phyloP scores from a whole-genome alignment of 1,140 invertebrate genomes.

The Apis dorsata region DNA sequence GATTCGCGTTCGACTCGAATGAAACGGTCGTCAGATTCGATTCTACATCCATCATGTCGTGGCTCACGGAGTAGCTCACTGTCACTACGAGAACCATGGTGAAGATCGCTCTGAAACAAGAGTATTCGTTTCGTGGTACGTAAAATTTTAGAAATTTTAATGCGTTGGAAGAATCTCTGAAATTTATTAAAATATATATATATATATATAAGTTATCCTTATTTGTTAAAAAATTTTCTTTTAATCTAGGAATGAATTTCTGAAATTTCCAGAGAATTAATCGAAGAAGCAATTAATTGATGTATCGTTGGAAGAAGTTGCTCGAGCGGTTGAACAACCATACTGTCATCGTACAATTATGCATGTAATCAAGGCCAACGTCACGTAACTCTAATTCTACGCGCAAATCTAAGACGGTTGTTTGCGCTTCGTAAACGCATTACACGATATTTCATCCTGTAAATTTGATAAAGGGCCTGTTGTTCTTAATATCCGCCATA shows the following conservation, averaged over 20 bases:
- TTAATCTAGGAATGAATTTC: background rate
- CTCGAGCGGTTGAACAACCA: background rate
- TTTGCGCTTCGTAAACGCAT: conserved; percentile 12
- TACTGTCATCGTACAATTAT: conserved; percentile 8
- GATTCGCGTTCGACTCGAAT: background rate
- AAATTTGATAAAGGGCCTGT: conserved; percentile 12
- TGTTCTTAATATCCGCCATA: conserved; percentile 15
- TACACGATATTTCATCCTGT: background rate
- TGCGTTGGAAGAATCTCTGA: too few relatives aligned
- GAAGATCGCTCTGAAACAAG: conserved; percentile 75
- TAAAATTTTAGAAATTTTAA: too few relatives aligned
- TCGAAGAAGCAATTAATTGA: background rate
- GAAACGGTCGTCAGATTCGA: background rate
- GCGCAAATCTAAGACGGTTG: background rate
- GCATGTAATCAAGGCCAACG: conserved; percentile 36
- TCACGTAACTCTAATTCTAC: conserved; percentile 44
- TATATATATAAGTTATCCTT: too few relatives aligned
- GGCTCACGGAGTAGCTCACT: conserved; percentile 80
- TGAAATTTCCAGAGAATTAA: conserved; percentile 32
- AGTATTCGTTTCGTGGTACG: too few relatives aligned
- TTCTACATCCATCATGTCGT: conserved; percentile 44
- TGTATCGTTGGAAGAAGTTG: too few relatives aligned
- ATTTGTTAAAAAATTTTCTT: background rate
- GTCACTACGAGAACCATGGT: conserved; percentile 79
- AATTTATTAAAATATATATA: too few relatives aligned